Conservation (phyloP, 2,888 invertebrate genomes). For the Sesamia inferens region DNA sequence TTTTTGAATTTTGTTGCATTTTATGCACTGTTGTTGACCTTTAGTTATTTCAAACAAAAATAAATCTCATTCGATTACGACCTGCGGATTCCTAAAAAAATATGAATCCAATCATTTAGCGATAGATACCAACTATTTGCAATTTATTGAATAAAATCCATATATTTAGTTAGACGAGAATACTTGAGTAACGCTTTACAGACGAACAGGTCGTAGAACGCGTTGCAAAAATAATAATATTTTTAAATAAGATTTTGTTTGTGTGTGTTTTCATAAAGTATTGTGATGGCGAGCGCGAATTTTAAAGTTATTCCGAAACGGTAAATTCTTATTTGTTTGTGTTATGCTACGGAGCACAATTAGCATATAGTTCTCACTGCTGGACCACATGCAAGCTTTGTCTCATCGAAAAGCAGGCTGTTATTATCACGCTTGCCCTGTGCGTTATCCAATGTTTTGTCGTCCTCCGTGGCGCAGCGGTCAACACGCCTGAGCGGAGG, state of each 20-base stretch:
- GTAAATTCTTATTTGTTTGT: conserved; percentile 25
- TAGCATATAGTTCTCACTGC: background rate
- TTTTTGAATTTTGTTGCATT: no score
- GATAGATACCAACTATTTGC: no score
- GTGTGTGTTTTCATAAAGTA: background rate
- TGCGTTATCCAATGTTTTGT: no score
- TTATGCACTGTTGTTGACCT: no score
- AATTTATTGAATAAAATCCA: background rate
- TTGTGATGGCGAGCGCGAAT: conserved; percentile 28
- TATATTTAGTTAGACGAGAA: background rate
- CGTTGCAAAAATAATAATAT: background rate
- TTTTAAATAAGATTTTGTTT: background rate
- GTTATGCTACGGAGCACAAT: background rate
- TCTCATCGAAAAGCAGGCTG: background rate
- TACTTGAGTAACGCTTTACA: background rate
- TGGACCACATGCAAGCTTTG: background rate
- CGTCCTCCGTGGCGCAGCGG: no score
- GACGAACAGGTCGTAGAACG: no score
- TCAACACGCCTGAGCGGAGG: no score
- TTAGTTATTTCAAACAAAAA: no score
- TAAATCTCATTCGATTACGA: no score
- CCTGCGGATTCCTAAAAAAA: no score
- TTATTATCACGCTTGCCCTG: background rate
- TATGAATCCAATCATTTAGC: no score
- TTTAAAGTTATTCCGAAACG: conserved; percentile 47